phyloP scores from a whole-genome alignment of 2,113 vertebrate species.

The Castor canadensis region DNA sequence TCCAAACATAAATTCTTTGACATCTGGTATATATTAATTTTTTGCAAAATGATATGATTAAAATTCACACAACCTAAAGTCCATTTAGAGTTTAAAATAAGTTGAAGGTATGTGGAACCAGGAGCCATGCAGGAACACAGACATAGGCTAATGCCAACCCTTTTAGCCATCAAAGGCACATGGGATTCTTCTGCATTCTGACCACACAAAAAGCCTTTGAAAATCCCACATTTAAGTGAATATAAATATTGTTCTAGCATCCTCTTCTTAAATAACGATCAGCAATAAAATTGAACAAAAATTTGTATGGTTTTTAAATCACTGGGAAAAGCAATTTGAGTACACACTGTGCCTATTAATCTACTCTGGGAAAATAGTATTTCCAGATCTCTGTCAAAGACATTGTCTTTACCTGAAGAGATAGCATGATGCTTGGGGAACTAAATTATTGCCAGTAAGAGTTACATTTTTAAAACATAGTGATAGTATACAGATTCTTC shows the following conservation, averaged over 20 bases:
- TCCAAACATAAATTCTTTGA: not conserved
- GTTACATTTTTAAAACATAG: not conserved
- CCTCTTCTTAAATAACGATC: not conserved
- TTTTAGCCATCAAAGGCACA: not conserved
- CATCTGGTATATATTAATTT: not conserved
- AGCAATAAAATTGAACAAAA: not conserved
- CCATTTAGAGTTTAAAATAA: not conserved
- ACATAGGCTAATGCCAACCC: not conserved
- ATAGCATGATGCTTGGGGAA: not conserved
- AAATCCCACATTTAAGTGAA: not conserved
- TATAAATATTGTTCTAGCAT: not conserved
- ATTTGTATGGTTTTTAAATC: slow-evolving; percentile 2
- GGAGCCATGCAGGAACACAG: not conserved
- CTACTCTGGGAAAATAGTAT: not conserved
- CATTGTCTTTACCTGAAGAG: not conserved
- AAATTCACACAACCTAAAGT: slow-evolving; percentile 12
- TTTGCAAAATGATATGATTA: slow-evolving; percentile 3
- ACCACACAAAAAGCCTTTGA: not conserved
- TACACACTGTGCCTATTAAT: not conserved
- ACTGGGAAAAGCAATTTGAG: not conserved
- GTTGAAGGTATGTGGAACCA: not conserved
- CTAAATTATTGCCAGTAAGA: not conserved
- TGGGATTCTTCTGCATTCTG: not conserved
- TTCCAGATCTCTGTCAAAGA: not conserved
- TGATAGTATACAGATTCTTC: not conserved